Percentiles rank a stretch among this genome's conserved stretches.
Conservation (phyloP, 2,797 vertebrate species). For the Dromococcyx pavoninus region DNA sequence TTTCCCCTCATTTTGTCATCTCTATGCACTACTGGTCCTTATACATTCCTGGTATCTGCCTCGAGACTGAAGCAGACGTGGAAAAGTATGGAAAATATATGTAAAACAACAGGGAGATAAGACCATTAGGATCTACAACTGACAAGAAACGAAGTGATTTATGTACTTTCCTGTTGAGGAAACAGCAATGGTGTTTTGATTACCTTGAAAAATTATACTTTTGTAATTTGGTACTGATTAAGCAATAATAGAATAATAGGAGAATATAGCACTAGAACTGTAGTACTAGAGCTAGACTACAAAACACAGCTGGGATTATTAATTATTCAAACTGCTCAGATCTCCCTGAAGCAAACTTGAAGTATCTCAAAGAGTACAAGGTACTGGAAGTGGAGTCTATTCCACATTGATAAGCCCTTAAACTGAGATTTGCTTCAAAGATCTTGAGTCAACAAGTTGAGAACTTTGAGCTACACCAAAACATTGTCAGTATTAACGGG, state of each 20-base stretch:
- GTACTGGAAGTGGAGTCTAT: background rate
- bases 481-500: conserved; percentile 34
- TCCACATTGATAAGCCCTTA: conserved; percentile 11
- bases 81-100: background rate
- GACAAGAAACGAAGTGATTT: background rate
- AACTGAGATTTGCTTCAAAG: conserved; percentile 32
- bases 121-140: background rate
- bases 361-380: background rate
- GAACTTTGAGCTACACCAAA: conserved; percentile 39
- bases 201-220: conserved; percentile 11
- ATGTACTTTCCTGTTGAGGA: background rate
- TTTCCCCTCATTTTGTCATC: background rate
- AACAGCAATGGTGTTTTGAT: background rate
- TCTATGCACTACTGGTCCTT: background rate
- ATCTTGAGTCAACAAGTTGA: conserved; percentile 24
- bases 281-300: background rate
- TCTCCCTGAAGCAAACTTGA: background rate
- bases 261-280: background rate
- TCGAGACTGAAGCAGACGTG: background rate
- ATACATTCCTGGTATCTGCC: background rate
- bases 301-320: background rate
- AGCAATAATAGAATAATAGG: background rate
- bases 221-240: conserved; percentile 21
- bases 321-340: background rate
- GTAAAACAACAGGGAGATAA: background rate